phyloP scores from a whole-genome alignment of 1,140 invertebrate genomes.

The Elysia chlorotica region DNA sequence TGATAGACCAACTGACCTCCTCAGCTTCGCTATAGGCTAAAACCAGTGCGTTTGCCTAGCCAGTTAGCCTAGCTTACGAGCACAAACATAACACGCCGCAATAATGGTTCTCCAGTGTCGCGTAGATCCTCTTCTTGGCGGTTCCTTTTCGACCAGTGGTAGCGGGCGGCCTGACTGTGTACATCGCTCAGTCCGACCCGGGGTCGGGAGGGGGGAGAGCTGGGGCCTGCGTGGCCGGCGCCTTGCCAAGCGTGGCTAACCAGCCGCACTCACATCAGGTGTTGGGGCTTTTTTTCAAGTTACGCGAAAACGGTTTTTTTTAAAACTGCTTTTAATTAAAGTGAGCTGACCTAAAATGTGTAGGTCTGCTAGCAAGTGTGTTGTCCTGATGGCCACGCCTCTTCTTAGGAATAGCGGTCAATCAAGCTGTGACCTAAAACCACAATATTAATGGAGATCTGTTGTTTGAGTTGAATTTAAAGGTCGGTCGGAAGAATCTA shows the following conservation, averaged over 20 bases:
- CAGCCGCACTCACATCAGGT: constrained; percentile 22
- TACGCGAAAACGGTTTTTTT: constrained; percentile 8
- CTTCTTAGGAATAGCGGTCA: constrained; percentile 45
- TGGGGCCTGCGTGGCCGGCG: constrained; percentile 25
- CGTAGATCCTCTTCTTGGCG: constrained; percentile 18
- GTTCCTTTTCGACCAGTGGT: constrained; percentile 22
- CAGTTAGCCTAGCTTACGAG: too few relatives aligned
- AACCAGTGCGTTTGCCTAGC: not conserved
- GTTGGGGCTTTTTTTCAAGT: constrained; percentile 18
- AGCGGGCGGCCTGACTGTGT: constrained; percentile 14
- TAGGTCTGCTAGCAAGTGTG: constrained; percentile 10
- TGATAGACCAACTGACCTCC: constrained; percentile 6
- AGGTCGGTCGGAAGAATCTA: constrained; percentile 46
- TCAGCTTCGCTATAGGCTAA: constrained; percentile 12
- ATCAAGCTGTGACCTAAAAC: too few relatives aligned
- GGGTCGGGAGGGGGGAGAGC: constrained; percentile 23
- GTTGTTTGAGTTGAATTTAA: constrained; percentile 45
- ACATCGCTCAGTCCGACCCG: too few relatives aligned
- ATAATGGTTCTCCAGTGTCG: not conserved
- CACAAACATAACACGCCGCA: constrained; percentile 2
- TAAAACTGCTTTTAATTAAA: constrained; percentile 5
- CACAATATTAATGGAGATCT: too few relatives aligned
- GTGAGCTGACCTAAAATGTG: constrained; percentile 16
- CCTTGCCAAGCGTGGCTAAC: constrained; percentile 28
- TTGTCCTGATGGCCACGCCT: constrained; percentile 41